Base-by-base conservation (phyloP, 2,113 vertebrate species). In the Hepsetus odoe region DNA sequence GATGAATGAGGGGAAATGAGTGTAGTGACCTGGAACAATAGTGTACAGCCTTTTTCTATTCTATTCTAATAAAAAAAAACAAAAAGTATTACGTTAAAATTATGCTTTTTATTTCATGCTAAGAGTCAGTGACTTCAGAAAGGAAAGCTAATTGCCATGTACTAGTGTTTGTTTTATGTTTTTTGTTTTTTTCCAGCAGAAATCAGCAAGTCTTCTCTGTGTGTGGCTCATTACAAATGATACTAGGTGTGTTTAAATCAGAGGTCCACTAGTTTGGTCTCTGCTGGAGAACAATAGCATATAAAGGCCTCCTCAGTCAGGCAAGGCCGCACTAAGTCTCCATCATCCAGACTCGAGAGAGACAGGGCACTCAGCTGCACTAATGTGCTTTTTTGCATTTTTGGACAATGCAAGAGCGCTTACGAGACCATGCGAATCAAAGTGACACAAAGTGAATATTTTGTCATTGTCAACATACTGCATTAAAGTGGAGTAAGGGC, bases 321-420 rank as follows among this genome's bases (percentile, higher is more conserved):
- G 90, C 90, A 86, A 10, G 9, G 89, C 87, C 89, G n/a, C 92
- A 91, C 88, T 70, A 79, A 83, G n/a, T 22, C 22, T 85, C 85
- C 86, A 89, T 87, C 92, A 85, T 86, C 80, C 64, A 42, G 88
- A 92, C 90, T 91, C n/a, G n/a, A n/a, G n/a, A n/a, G n/a, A n/a
- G n/a, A n/a, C n/a, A n/a, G n/a, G n/a, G n/a, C n/a, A n/a, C n/a
- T n/a, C n/a, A n/a, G n/a, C n/a, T n/a, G n/a, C n/a, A n/a, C n/a
- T n/a, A n/a, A n/a, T n/a, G n/a, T n/a, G n/a, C n/a, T n/a, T n/a
- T n/a, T n/a, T n/a, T n/a, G n/a, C n/a, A n/a, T n/a, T n/a, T n/a
- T n/a, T n/a, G n/a, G n/a, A n/a, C n/a, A n/a, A n/a, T n/a, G n/a
- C n/a, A n/a, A n/a, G n/a, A n/a, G n/a, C n/a, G n/a, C n/a, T n/a